Percentiles rank a stretch among this genome's conserved stretches.
phyloP scores from a whole-genome alignment of 2,113 vertebrate species.

The Trichomycterus rosablanca region DNA sequence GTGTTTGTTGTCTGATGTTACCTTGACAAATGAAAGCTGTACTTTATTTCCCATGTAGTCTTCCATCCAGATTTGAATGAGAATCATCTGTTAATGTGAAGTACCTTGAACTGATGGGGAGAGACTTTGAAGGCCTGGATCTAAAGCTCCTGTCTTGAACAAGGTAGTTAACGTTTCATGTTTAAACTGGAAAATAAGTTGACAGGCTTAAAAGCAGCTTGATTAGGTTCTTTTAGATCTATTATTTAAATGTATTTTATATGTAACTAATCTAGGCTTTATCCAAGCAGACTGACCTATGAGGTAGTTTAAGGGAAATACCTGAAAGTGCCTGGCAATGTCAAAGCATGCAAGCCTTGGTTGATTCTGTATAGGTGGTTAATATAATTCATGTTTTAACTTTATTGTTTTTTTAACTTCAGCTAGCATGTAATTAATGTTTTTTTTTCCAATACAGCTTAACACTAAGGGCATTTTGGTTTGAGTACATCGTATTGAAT shows the following conservation, averaged over 20 bases:
- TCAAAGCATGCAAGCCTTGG: neutral
- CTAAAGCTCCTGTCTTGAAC: conserved; percentile 26
- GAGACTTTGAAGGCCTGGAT: neutral
- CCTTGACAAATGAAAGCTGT: conserved; percentile 22
- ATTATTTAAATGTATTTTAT: conserved; percentile 27
- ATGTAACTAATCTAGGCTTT: conserved; percentile 35
- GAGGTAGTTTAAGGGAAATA: conserved; percentile 28
- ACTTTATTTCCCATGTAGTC: conserved; percentile 9
- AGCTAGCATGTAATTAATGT: no score
- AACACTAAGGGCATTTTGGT: no score
- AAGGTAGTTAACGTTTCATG: conserved; percentile 25
- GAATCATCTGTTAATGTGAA: conserved; percentile 37
- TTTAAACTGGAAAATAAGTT: neutral
- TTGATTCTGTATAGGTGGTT: no score
- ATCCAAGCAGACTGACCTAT: conserved; percentile 17
- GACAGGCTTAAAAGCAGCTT: conserved; percentile 23
- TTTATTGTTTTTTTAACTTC: no score
- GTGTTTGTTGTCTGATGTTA: conserved; percentile 43
- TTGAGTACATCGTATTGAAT: no score
- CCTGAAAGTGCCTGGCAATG: conserved; percentile 18
- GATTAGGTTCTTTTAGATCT: conserved; percentile 23
- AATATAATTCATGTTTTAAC: no score
- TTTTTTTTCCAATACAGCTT: no score
- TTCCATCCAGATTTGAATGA: conserved; percentile 36
- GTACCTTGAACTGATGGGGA: conserved; percentile 29